Conservation (phyloP, 2,888 invertebrate species). For the Cephonodes hylas region DNA sequence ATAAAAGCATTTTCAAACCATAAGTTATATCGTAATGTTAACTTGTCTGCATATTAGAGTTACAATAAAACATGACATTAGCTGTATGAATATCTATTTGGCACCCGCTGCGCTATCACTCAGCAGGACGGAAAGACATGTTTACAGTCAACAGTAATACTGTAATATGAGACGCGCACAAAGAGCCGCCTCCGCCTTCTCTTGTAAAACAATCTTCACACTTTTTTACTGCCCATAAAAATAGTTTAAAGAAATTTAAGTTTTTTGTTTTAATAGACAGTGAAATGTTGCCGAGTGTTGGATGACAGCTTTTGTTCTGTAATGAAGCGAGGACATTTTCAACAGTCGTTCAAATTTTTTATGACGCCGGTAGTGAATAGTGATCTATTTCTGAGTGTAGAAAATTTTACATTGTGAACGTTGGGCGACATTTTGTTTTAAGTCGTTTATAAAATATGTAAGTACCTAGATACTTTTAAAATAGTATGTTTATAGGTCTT, state of each 20-base stretch:
- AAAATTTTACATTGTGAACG: slow-evolving; percentile 8
- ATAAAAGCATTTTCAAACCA: background rate
- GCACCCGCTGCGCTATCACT: slow-evolving; percentile 69
- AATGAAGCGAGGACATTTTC: slow-evolving; percentile 75
- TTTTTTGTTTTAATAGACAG: slow-evolving; percentile 75
- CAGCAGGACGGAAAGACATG: slow-evolving; percentile 72
- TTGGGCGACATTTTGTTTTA: background rate
- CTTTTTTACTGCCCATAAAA: slow-evolving; percentile 78
- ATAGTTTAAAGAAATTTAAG: slow-evolving; percentile 75
- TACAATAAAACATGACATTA: slow-evolving; percentile 15
- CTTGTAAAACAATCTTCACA: slow-evolving; percentile 79
- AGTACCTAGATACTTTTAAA: background rate
- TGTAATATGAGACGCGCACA: slow-evolving; percentile 71
- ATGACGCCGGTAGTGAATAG: slow-evolving; percentile 58
- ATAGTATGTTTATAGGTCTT: too few relatives aligned
- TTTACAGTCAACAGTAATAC: slow-evolving; percentile 72
- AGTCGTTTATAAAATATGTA: too few relatives aligned
- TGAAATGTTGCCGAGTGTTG: slow-evolving; percentile 79
- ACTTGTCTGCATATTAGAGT: background rate
- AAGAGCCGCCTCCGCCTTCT: slow-evolving; percentile 76
- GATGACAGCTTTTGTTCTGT: slow-evolving; percentile 80
- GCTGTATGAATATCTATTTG: slow-evolving; percentile 35
- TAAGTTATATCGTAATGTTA: background rate
- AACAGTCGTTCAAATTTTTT: slow-evolving; percentile 66
- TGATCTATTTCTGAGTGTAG: slow-evolving; percentile 64